Evolutionary conservation across 2,888 invertebrate species (phyloP), one percentile per base, ranked within the genome.

Genomic region (Alloplasta piceator): DNA sequence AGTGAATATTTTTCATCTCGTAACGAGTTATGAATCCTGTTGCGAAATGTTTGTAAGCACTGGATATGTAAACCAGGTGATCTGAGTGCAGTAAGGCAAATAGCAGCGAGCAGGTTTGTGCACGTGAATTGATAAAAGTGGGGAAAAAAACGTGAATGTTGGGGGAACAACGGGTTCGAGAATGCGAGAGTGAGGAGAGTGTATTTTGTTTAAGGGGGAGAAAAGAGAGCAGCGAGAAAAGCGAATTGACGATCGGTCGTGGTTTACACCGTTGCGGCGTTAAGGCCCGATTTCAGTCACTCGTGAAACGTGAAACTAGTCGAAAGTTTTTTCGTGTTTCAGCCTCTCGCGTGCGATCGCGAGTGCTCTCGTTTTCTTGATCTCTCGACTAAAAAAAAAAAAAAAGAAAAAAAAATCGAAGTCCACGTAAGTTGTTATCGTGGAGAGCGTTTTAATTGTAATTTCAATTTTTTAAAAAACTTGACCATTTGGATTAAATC

Each of bases 251-350:
- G 60, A 68, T 36, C 63, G 63, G 63, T 26, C 52, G 56, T 67
- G 61, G 66, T 41, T n/a, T 63, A 68, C 50, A 70, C 43, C 77
- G 77, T 50, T 58, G 48, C n/a, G 38, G n/a, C 68, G 48, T 61
- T 77, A 50, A 52, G 66, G 12, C 38, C 55, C 70, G 73, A 78
- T 74, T 64, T 71, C 86, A 86, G 86, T 86, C 85, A 86, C 85
- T 86, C 85, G 86, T 86, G 85, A 86, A 85, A 86, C 86, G 83
- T 83, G 82, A 83, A 86, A 86, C 86, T 83, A 67, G 84, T 85
- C 84, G 85, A 86, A 85, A 84, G 85, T 85, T 86, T 16, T 64
- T 66, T 12, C 7, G 50, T 6, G 52, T 14, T 14, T 52, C 14
- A 12, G 12, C 52, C 7, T 7, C 48, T 48, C 48, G 48, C 12